Base-by-base conservation (phyloP, 2,888 invertebrate genomes). In the Rhingia campestris region DNA sequence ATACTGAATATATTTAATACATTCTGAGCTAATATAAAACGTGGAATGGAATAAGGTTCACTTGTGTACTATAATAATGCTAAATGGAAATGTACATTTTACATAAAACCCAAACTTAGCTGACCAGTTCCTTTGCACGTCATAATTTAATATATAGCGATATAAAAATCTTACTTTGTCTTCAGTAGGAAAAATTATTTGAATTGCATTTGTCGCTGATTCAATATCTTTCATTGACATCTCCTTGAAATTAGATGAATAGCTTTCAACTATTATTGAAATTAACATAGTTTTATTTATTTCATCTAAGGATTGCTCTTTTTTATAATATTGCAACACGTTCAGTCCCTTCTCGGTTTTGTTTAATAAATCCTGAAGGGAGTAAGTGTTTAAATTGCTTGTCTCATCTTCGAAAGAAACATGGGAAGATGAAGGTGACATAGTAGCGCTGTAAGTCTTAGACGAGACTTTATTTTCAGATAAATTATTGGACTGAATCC, bases 171-270 rank as follows among this genome's bases (percentile, higher is more conserved):
- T 77, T 35, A 77, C 69, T 49, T 49, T 76, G 39, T 30, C 41
- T 41, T 69, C 61, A 47, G 51, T 30, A 41, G 66, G 47, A 59
- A 75, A 75, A 32, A 59, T 58, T 35, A 5, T 37, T 67, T 39
- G 32, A 32, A 72, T 72, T 7, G 61, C 61, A 53, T 73, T 73
- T 41, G 73, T 53, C n/a, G 53, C 51, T 22, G 37, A 43, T 43
- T 45, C 69, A 59, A 67, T 80, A 54, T 80, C 66, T 12, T 45
- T 33, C 61, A 73, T 73, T 80, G 51, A 43, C 79, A 73, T 73
- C 45, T 0, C 51, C 33, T 54, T 64, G 7, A 58, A 47, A 14
- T 43, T 64, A 12, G 32, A 35, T 9, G 56, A 33, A 66, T 54
- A 72, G 47, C 63, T 80, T n/a, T 73, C 67, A 43, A 79, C 79